These are phyloP conservation scores for Dolichoris vasculosae DNA, from an alignment of 1,140 invertebrate species.

Conservation along the genomic window DNA sequence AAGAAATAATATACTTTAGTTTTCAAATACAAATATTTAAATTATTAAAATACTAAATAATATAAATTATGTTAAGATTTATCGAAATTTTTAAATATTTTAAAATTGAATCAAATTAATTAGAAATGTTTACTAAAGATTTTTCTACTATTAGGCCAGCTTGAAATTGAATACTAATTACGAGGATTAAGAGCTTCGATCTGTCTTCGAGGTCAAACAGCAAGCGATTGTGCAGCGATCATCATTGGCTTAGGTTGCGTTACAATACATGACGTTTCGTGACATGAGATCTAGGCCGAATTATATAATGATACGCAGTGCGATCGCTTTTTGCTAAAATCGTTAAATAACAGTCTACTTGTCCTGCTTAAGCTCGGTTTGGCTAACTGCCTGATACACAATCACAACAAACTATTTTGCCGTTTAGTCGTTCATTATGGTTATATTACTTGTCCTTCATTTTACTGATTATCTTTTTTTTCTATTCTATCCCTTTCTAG, in stretches of 20 bases:
- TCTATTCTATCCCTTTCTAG: background rate
- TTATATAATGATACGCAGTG: slow-evolving; percentile 70
- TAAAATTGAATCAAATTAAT: too few relatives aligned
- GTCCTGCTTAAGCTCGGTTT: slow-evolving; percentile 57
- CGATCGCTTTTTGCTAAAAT: slow-evolving; percentile 75
- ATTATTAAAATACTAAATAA: too few relatives aligned
- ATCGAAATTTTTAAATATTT: too few relatives aligned
- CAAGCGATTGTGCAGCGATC: background rate
- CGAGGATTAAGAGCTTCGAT: background rate
- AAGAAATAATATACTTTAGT: too few relatives aligned
- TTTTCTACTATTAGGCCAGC: too few relatives aligned
- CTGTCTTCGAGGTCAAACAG: background rate
- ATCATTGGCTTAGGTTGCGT: slow-evolving; percentile 48
- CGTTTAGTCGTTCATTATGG: slow-evolving; percentile 55
- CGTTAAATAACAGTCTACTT: slow-evolving; percentile 73
- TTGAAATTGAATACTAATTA: too few relatives aligned
- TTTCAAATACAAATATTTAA: too few relatives aligned
- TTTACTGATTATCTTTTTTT: background rate
- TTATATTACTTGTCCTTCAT: background rate
- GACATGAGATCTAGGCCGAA: slow-evolving; percentile 73
- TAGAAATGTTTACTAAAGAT: too few relatives aligned
- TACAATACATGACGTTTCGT: slow-evolving; percentile 73
- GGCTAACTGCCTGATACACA: slow-evolving; percentile 59
- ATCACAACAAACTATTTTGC: slow-evolving; percentile 53
- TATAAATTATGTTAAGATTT: too few relatives aligned